phyloP scores from a whole-genome alignment of 2,888 invertebrate species.

The Pecten maximus region DNA sequence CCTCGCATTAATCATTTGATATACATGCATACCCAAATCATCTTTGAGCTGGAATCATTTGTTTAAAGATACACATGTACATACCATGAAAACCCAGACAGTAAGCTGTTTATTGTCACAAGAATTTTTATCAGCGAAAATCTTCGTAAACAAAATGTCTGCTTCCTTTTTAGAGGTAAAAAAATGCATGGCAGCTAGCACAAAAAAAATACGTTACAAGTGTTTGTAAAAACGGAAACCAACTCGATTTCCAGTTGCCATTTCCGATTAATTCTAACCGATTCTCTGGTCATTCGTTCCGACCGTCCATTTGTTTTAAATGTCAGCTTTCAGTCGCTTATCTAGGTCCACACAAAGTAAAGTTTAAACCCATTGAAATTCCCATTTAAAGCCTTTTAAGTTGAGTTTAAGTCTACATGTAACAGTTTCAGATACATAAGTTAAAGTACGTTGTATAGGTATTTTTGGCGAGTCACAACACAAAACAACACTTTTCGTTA shows the following conservation, averaged over 20 bases:
- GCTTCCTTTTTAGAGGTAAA: background rate
- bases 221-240: constrained; percentile 23
- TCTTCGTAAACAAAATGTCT: background rate
- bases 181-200: background rate
- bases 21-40: too few species aligned
- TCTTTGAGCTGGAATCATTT: too few species aligned
- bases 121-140: background rate
- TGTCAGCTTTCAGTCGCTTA: background rate
- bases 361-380: background rate
- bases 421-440: background rate
- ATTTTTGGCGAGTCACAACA: background rate
- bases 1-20: too few species aligned
- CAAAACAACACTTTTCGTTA: background rate
- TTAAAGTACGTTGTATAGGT: background rate
- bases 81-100: background rate
- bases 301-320: constrained; percentile 19
- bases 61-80: too few species aligned
- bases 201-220: background rate
- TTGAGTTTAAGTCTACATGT: background rate
- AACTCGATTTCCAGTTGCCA: background rate
- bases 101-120: background rate
- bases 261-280: background rate
- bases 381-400: constrained; percentile 27
- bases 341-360: background rate
- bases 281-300: background rate